Percentiles rank a stretch among this genome's conserved stretches.
phyloP scores from a whole-genome alignment of 2,888 invertebrate genomes.

The Leistus spinibarbis region DNA sequence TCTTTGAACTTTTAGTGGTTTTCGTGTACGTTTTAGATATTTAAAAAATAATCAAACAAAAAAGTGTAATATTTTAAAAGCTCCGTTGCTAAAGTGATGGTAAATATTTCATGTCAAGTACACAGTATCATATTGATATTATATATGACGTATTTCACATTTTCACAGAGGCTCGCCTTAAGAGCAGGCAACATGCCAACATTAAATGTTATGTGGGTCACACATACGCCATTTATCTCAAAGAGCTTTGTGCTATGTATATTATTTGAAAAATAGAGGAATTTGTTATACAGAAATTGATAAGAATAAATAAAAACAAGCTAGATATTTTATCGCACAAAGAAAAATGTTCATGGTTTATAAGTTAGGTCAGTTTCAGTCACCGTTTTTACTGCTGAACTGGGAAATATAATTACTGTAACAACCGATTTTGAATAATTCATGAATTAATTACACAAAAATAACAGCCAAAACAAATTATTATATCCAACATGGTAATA shows the following conservation, averaged over 20 bases:
- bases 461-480: too few species aligned
- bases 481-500: too few species aligned
- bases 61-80: neutral
- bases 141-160: neutral
- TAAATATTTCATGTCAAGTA: neutral
- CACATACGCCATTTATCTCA: neutral
- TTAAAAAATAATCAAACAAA: neutral
- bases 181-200: neutral
- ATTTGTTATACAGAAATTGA: neutral
- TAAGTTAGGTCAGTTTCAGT: too few species aligned
- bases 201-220: neutral
- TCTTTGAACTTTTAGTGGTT: neutral
- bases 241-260: neutral
- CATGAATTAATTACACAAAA: too few species aligned
- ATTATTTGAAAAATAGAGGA: neutral
- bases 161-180: too few species aligned
- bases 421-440: too few species aligned
- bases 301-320: neutral
- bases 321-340: too few species aligned
- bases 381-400: too few species aligned
- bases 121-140: neutral
- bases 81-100: neutral
- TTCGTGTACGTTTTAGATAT: neutral
- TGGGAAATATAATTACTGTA: too few species aligned
- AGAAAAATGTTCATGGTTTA: too few species aligned